Evolutionary conservation across 2,888 invertebrate species (phyloP).

Genomic region (Trichopoda pennipes): DNA sequence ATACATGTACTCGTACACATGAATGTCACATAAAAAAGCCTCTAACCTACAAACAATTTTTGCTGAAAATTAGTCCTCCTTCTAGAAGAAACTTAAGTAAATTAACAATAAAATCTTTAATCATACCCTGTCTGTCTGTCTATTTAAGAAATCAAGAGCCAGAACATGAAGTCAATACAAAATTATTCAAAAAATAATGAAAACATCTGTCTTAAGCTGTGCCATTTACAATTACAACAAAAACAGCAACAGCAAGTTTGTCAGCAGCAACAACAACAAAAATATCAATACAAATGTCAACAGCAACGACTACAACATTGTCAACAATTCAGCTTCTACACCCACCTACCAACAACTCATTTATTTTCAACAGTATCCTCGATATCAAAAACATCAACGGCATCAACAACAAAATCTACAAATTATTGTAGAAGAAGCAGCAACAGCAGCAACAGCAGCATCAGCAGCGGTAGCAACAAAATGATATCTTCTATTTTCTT

Average conservation of each 20-base stretch:
- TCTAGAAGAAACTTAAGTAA: not conserved
- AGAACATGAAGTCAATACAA: conserved; percentile 53
- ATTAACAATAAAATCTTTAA: conserved; percentile 1
- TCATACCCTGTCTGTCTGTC: not conserved
- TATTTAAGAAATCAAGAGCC: not conserved
- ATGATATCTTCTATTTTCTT: conserved; percentile 60
- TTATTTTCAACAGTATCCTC: conserved; percentile 36
- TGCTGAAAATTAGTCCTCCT: not conserved
- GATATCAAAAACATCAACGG: conserved; percentile 64
- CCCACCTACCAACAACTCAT: conserved; percentile 42
- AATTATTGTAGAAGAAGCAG: conserved; percentile 52
- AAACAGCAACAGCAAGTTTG: too few relatives aligned
- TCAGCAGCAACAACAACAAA: conserved; percentile 25
- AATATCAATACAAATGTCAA: conserved; percentile 36
- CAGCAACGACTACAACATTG: conserved; percentile 52
- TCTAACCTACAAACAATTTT: not conserved
- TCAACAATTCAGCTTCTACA: conserved; percentile 46
- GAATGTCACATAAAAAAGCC: not conserved
- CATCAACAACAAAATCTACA: conserved; percentile 40
- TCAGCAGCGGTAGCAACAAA: conserved; percentile 61
- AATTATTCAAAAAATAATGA: conserved; percentile 54
- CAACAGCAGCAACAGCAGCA: conserved; percentile 60
- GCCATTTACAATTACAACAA: conserved; percentile 64
- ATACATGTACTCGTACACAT: too few relatives aligned
- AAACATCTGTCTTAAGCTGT: conserved; percentile 56